Evolutionary conservation across 2,113 vertebrate species (phyloP).

Genomic region (Microcebus lehilahytsara): DNA sequence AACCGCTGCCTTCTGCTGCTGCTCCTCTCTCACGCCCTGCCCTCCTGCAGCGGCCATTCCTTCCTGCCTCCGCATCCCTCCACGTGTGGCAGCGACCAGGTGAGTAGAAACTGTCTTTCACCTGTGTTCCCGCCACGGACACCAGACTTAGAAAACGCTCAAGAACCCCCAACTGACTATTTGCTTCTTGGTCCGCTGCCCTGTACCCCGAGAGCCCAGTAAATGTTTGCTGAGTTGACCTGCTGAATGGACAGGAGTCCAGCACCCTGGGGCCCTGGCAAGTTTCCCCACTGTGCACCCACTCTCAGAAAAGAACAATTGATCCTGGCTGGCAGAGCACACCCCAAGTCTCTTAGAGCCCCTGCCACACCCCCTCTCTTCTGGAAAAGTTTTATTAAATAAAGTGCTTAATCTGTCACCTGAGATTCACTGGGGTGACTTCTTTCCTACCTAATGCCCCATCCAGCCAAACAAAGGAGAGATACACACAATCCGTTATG

Average conservation of each 20-base stretch:
- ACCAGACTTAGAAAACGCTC: not conserved
- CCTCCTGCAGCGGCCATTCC: not conserved
- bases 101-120: too few species aligned
- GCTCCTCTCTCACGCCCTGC: not conserved
- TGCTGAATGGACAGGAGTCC: not conserved
- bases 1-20: not conserved
- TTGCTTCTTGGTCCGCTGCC: not conserved
- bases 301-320: too few species aligned
- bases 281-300: not conserved
- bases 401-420: not conserved
- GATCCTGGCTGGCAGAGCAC: not conserved
- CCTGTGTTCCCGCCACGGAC: not conserved
- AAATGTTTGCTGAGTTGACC: not conserved
- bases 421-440: not conserved
- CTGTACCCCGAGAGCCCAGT: not conserved
- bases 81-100: not conserved
- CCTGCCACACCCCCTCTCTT: not conserved
- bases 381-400: not conserved
- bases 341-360: not conserved
- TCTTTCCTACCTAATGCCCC: not conserved
- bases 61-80: not conserved
- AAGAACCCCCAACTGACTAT: not conserved
- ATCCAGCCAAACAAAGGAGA: not conserved
- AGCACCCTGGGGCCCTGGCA: not conserved
- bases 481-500: not conserved